Evolutionary conservation across 92 coral and sea anemone species (phyloP), one percentile per base, ranked within the genome.

Genomic region (Zoanthus gigantus): DNA sequence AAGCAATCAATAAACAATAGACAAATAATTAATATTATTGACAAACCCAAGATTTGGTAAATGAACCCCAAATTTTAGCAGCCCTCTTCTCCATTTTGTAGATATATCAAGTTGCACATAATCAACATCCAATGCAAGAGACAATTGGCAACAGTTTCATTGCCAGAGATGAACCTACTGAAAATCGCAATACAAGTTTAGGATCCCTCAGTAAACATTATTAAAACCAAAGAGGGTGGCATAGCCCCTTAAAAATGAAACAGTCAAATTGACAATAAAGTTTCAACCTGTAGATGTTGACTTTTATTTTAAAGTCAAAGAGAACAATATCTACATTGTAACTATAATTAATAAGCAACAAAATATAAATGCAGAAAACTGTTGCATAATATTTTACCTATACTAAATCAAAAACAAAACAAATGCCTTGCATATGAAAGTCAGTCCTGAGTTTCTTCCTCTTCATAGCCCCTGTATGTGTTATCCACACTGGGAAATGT

Each of bases 401-500:
- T 73, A 15, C 12, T 11, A 50, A 50, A 50, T 7, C 56, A 50
- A 50, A 50, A 15, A 7, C 56, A 50, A 50, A 50, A 50, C 56
- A 50, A 50, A 50, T 50, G 56, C 46, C n/a, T 73, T 34, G 56
- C 56, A 50, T 50, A 50, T 50, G 56, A 50, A 50, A 50, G 56
- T 50, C 56, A 50, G 56, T 50, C 56, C 56, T 50, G 10, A 50
- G 45, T 85, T 18, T 78, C 86, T 74, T 87, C 90, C 48, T 87
- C 90, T 67, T 29, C 74, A 47, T 78, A 87, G 84, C 86, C 86
- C 29, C 45, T 37, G 69, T 78, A 87, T 63, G 56, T 50, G 56
- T 50, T 50, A 50, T 78, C 57, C 53, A 29, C 86, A 78, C 81
- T 78, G 16, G 86, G 86, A 66, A 87, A 87, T 30, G 90, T 85